A percentile compares a stretch with the other conserved stretches of the same genome.
Conservation (phyloP, 2,888 invertebrate genomes). For the Noctua pronuba region DNA sequence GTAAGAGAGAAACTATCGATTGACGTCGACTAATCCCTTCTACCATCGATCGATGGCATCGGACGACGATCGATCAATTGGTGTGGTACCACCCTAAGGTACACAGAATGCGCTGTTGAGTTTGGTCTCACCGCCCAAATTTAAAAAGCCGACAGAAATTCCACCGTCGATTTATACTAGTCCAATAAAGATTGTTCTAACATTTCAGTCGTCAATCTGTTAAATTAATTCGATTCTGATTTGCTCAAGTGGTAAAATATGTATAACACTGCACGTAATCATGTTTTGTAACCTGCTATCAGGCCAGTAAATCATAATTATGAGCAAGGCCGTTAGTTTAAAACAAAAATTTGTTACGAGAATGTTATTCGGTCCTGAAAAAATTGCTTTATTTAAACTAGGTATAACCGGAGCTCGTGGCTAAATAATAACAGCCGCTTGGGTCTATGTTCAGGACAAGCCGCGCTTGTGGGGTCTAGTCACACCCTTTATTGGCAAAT, state of each 20-base stretch:
- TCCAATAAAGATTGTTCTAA: background rate
- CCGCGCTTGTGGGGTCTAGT: too few relatives aligned
- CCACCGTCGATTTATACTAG: background rate
- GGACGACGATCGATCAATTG: too few relatives aligned
- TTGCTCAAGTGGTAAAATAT: background rate
- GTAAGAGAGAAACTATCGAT: too few relatives aligned
- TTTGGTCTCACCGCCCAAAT: background rate
- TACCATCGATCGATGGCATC: too few relatives aligned
- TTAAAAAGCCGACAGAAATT: background rate
- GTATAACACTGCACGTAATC: background rate
- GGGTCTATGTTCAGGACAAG: too few relatives aligned
- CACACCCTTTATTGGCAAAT: too few relatives aligned
- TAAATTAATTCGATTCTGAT: background rate
- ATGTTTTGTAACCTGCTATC: constrained; percentile 12
- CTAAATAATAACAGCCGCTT: too few relatives aligned
- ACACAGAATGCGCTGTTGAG: background rate
- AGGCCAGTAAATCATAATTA: background rate
- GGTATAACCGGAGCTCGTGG: too few relatives aligned
- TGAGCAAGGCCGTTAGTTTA: background rate
- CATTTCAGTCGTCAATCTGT: background rate
- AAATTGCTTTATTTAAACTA: background rate
- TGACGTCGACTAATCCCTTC: too few relatives aligned
- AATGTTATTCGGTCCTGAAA: background rate
- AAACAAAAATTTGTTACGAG: background rate
- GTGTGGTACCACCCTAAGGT: too few relatives aligned